Conservation (phyloP, 2,797 vertebrate species). For the Gallinago stenura region DNA sequence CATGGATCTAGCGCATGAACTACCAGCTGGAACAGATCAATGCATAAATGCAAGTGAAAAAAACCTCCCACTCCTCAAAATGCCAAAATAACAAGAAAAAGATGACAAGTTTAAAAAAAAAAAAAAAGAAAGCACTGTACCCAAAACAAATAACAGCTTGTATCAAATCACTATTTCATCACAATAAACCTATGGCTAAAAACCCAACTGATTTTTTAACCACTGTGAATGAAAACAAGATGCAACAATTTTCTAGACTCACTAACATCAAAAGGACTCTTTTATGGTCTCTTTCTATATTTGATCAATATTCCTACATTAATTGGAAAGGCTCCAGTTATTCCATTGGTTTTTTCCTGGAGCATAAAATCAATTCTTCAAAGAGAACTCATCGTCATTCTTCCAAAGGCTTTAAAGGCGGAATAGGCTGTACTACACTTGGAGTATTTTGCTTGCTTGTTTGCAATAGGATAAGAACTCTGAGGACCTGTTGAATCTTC, state of each 20-base stretch:
- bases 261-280: slow-evolving; percentile 1
- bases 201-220: neutral
- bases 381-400: neutral
- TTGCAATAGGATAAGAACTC: neutral
- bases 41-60: neutral
- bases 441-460: neutral
- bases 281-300: neutral
- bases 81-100: slow-evolving; percentile 27
- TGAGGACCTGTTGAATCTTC: neutral
- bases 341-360: neutral
- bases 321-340: neutral
- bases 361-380: neutral
- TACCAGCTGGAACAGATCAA: neutral
- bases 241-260: neutral
- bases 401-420: neutral
- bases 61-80: neutral
- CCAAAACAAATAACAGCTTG: neutral
- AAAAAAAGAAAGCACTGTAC: neutral
- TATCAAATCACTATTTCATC: neutral
- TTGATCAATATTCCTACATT: neutral
- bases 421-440: neutral
- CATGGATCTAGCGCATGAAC: neutral
- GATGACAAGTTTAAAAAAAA: neutral
- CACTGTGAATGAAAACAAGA: slow-evolving; percentile 28
- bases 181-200: neutral